Conservation (phyloP, 2,888 invertebrate genomes). For the Caenorhabditis doughertyi region DNA sequence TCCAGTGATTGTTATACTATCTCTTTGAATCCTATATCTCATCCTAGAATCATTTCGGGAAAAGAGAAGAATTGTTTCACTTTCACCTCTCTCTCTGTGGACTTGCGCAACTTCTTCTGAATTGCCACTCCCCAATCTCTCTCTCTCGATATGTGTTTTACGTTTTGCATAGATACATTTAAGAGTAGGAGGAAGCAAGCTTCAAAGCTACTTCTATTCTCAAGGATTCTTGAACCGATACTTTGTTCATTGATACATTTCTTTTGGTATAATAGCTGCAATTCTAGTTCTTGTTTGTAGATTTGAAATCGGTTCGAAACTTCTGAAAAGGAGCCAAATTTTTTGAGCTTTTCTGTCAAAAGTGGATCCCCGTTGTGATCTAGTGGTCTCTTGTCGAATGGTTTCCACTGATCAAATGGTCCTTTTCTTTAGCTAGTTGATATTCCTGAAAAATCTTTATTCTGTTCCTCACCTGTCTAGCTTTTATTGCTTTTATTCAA, state of each 20-base stretch:
- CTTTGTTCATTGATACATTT: constrained; percentile 32
- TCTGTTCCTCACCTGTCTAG: too few relatives aligned
- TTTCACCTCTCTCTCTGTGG: constrained; percentile 29
- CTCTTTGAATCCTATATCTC: constrained; percentile 19
- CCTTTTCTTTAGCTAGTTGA: too few relatives aligned
- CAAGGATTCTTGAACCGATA: constrained; percentile 31
- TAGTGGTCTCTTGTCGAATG: too few relatives aligned
- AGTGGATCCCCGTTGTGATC: too few relatives aligned
- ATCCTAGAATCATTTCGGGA: constrained; percentile 44
- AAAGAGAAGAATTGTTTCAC: constrained; percentile 34
- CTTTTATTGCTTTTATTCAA: too few relatives aligned
- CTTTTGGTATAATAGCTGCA: neutral
- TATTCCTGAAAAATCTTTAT: too few relatives aligned
- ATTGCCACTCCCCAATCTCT: constrained; percentile 46
- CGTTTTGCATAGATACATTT: constrained; percentile 30
- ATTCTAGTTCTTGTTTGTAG: constrained; percentile 1
- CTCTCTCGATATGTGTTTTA: constrained; percentile 10
- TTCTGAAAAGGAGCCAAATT: neutral
- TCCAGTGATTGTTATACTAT: neutral
- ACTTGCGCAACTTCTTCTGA: constrained; percentile 31
- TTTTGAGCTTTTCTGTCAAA: too few relatives aligned
- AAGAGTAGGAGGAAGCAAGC: neutral
- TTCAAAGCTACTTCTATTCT: neutral
- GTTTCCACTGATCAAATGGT: too few relatives aligned
- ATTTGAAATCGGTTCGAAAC: too few relatives aligned